A percentile compares a stretch with the other conserved stretches of the same genome.
phyloP scores from a whole-genome alignment of 2,797 vertebrate genomes.

The Sebastes aleutianus region DNA sequence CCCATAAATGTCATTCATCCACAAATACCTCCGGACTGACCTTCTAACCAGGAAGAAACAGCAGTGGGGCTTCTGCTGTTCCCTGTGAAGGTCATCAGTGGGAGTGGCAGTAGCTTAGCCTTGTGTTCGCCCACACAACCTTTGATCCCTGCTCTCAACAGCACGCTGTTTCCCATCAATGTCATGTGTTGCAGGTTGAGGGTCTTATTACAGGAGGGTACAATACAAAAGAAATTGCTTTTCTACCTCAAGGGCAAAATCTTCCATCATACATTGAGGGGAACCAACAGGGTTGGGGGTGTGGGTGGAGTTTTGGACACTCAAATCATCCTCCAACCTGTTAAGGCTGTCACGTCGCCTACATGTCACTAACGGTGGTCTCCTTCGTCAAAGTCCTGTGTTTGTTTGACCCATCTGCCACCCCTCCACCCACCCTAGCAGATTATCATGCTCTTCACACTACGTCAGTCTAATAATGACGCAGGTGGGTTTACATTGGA shows the following conservation, averaged over 20 bases:
- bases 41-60: slow-evolving; percentile 15
- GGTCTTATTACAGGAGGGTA: neutral
- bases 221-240: neutral
- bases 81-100: slow-evolving; percentile 31
- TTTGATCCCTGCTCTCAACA: slow-evolving; percentile 24
- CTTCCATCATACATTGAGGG: neutral
- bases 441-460: no score
- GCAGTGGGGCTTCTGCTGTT: slow-evolving; percentile 7
- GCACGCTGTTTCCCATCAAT: slow-evolving; percentile 21
- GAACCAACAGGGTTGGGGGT: neutral
- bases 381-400: no score
- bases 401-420: no score
- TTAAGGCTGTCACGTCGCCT: neutral
- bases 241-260: neutral
- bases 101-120: slow-evolving; percentile 10
- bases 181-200: neutral
- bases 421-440: no score
- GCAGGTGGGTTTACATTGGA: no score
- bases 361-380: no score
- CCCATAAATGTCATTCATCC: slow-evolving; percentile 13
- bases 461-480: no score
- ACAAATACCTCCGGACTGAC: slow-evolving; percentile 13
- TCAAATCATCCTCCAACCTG: neutral
- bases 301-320: neutral
- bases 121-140: slow-evolving; percentile 30